phyloP scores from a whole-genome alignment of 2,113 vertebrate species.

The Turnix velox region DNA sequence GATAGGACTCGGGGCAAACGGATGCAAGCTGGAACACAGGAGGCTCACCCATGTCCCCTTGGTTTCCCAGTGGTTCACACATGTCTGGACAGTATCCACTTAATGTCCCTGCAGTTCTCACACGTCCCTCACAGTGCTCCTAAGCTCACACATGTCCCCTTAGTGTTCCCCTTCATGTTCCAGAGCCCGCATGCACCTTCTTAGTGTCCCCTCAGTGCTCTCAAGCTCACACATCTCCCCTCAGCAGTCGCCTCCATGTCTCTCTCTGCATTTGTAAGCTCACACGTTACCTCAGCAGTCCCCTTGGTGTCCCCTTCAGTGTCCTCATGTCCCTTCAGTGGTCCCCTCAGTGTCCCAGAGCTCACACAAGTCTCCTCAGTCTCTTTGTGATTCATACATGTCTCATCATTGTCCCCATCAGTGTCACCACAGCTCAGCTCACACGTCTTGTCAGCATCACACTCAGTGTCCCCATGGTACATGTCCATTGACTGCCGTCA shows the following conservation, averaged over 20 bases:
- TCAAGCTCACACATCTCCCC: accelerated
- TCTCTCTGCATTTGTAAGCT: too few species aligned
- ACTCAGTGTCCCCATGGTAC: not conserved
- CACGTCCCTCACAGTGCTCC: accelerated
- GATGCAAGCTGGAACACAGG: too few species aligned
- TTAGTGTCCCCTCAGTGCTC: not conserved
- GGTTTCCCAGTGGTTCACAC: accelerated
- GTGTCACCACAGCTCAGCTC: not conserved
- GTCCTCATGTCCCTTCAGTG: not conserved
- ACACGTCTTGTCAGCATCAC: too few species aligned
- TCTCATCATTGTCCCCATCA: not conserved
- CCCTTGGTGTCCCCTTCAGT: not conserved
- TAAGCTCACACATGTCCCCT: accelerated
- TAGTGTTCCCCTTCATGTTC: too few species aligned
- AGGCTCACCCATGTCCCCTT: not conserved
- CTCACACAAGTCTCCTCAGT: accelerated
- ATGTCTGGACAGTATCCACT: accelerated
- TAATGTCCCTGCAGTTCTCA: accelerated
- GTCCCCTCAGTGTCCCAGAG: not conserved
- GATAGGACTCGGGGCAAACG: too few species aligned
- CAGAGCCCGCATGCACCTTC: too few species aligned
- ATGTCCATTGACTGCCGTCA: too few species aligned
- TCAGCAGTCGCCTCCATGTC: too few species aligned
- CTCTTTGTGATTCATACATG: accelerated
- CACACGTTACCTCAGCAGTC: accelerated